Evolutionary conservation across 1,140 invertebrate genomes (phyloP), one percentile per base, ranked within the genome.

Genomic region (Lycorma delicatula): DNA sequence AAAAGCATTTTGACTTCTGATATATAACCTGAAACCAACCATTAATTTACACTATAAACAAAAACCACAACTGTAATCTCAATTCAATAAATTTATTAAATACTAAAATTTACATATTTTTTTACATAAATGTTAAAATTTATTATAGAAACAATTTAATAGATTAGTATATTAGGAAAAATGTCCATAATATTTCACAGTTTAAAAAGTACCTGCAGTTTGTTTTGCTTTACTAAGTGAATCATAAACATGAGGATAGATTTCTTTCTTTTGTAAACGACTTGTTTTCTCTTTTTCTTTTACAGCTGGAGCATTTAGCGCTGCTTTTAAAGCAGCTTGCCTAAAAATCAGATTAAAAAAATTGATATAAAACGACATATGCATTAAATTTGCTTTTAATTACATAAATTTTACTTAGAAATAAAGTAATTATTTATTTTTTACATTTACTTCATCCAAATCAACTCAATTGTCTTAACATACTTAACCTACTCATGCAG

Each of bases 161-260:
- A 53, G 51, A 12, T 12, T 3, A 38, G 7, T 6, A 11, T 53
- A 34, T 31, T 12, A 31, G 4, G 7, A 31, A 53, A 18, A 34
- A 11, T 34, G 12, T 29, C 9, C 6, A 7, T 53, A 9, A 9
- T 41, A 20, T 38, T 16, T n/a, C 18, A 23, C 5, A 7, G 5
- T 20, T 16, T 16, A 46, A 16, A 16, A 16, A 16, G 7, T 70
- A 81, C 79, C 80, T 58, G 81, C 78, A 58, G 79, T 75, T 63
- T 81, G 78, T 71, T 85, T 86, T 1, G 82, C 81, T 61, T 81
- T 76, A 44, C 79, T 71, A 63, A 85, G 83, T 0, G 79, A 81
- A 70, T 94, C 91, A 71, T 85, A 94, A 1, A 94, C 91, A 75
- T 85, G 85, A 0, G 91, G 91, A 74, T 82, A 93, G n/a, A 77